Conservation (phyloP, 2,113 vertebrate genomes). For the Oophaga pumilio region DNA sequence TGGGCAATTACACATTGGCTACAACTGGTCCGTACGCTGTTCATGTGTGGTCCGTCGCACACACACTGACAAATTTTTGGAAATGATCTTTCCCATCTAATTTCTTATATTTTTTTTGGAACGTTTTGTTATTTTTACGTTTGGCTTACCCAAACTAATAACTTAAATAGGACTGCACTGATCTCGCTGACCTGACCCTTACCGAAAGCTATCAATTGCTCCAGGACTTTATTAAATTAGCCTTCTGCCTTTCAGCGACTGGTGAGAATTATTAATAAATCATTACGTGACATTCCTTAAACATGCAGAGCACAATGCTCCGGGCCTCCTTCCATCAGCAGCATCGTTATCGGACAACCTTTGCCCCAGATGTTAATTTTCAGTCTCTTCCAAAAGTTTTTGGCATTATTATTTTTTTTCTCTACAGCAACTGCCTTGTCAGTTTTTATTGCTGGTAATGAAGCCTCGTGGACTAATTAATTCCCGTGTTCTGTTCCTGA, state of each 20-base stretch:
- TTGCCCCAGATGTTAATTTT: constrained; percentile 10
- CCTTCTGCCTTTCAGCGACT: constrained; percentile 4
- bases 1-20: no score
- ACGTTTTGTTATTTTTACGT: neutral
- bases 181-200: constrained; percentile 3
- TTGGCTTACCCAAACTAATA: neutral
- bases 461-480: neutral
- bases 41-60: no score
- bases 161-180: neutral
- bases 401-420: constrained; percentile 5
- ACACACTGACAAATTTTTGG: no score
- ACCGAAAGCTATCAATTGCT: neutral
- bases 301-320: neutral
- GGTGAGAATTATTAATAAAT: constrained; percentile 27
- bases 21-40: no score
- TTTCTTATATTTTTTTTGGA: neutral
- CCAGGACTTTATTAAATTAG: constrained; percentile 34
- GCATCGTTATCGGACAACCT: constrained; percentile 20
- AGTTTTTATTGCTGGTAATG: neutral
- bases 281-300: constrained; percentile 9
- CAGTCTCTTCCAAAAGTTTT: constrained; percentile 1
- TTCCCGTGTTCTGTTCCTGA: neutral
- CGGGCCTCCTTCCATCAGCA: constrained; percentile 1
- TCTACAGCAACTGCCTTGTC: neutral
- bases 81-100: no score